Percentiles rank a stretch among this genome's conserved stretches.
These are phyloP conservation scores for Aphelenchoides besseyi DNA, from an alignment of 1,140 invertebrate genomes.

Conservation along the genomic window DNA sequence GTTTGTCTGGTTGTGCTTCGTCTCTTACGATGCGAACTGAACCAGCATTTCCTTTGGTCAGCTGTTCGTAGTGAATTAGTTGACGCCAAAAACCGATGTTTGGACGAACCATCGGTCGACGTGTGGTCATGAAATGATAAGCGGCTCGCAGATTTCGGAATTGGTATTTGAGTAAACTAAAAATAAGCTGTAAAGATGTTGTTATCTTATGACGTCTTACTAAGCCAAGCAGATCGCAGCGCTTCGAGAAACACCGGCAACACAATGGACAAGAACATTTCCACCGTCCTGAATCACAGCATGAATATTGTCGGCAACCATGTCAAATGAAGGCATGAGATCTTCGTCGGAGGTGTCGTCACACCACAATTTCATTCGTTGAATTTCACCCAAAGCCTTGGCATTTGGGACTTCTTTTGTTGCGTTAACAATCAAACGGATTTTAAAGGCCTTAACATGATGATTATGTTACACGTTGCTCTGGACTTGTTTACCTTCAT, in stretches of 20 bases:
- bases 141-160: conserved; percentile 72
- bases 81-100: conserved; percentile 86
- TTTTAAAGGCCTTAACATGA: conserved; percentile 48
- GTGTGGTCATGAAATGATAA: conserved; percentile 60
- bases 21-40: conserved; percentile 56
- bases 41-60: conserved; percentile 54
- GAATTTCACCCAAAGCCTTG: conserved; percentile 64
- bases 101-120: conserved; percentile 76
- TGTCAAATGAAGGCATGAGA: conserved; percentile 73
- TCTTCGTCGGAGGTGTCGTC: conserved; percentile 72
- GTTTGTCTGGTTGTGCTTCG: conserved; percentile 55
- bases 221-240: conserved; percentile 81
- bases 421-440: conserved; percentile 75
- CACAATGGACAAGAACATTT: conserved; percentile 79
- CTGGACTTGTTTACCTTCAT: conserved; percentile 54
- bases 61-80: conserved; percentile 73
- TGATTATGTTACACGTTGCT: conserved; percentile 1
- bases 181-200: too few relatives aligned
- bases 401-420: conserved; percentile 77
- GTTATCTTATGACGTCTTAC: too few relatives aligned
- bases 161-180: conserved; percentile 78
- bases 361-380: conserved; percentile 69
- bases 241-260: conserved; percentile 80
- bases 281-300: conserved; percentile 64
- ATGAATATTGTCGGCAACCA: conserved; percentile 70